A percentile compares a stretch with the other conserved stretches of the same genome.
phyloP scores from a whole-genome alignment of 2,113 vertebrate species.

The Lepisosteus oculatus region DNA sequence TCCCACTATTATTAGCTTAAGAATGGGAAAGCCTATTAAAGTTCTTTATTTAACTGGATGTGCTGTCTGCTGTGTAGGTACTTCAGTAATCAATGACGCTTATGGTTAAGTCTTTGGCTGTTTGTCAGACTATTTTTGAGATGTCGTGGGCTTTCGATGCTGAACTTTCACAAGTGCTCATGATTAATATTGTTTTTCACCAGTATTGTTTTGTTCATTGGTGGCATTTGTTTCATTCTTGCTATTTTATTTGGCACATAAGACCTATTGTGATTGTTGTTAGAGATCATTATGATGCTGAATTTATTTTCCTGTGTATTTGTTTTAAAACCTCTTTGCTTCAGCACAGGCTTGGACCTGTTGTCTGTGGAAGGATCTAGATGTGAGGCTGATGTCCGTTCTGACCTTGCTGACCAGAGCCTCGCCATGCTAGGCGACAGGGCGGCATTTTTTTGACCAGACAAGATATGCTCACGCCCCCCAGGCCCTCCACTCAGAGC shows the following conservation, averaged over 20 bases:
- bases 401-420: conserved; percentile 3
- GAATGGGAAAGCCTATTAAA: conserved; percentile 73
- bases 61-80: conserved; percentile 59
- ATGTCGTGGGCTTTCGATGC: too few species aligned
- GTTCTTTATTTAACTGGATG: conserved; percentile 71
- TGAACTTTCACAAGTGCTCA: too few species aligned
- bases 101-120: conserved; percentile 16
- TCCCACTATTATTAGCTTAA: conserved; percentile 68
- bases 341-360: too few species aligned
- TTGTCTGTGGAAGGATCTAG: neutral
- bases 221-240: too few species aligned
- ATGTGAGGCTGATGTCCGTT: neutral
- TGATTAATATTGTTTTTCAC: too few species aligned
- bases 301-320: too few species aligned
- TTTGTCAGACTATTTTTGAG: too few species aligned
- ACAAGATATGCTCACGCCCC: neutral
- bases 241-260: too few species aligned
- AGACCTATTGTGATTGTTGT: too few species aligned
- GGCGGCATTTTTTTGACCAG: neutral
- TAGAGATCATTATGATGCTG: too few species aligned
- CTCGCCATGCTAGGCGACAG: neutral
- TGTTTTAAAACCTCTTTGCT: too few species aligned
- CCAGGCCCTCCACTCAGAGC: conserved; percentile 20
- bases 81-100: conserved; percentile 48
- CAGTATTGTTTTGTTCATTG: too few species aligned